Conservation (phyloP, 2,888 invertebrate genomes). For the Onthophagus sagittarius region DNA sequence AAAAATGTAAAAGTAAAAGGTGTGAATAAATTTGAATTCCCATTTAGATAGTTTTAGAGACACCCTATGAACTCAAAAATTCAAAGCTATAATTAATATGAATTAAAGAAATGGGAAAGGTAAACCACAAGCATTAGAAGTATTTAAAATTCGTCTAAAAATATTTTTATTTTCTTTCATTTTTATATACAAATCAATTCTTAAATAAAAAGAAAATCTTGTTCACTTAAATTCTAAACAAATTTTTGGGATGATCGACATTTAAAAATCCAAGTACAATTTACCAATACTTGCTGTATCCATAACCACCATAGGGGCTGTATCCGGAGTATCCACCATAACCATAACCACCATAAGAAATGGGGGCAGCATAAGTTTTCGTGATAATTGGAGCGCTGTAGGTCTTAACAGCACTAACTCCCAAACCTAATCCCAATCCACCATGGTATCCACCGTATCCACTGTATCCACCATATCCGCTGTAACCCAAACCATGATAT, state of each 20-base stretch:
- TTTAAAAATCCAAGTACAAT: neutral
- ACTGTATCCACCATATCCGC: slow-evolving; percentile 2
- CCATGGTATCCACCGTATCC: slow-evolving; percentile 6
- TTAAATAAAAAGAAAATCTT: neutral
- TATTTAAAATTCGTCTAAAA: neutral
- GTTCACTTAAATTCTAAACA: neutral
- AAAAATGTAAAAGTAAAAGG: no score
- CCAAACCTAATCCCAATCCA: slow-evolving; percentile 4
- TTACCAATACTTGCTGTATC: slow-evolving; percentile 11
- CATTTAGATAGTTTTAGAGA: no score
- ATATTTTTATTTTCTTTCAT: neutral
- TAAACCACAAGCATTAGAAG: neutral
- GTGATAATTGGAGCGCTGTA: slow-evolving; percentile 12
- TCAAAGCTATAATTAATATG: no score
- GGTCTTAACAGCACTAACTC: slow-evolving; percentile 1
- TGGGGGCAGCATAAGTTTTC: slow-evolving; percentile 13
- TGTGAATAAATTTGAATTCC: no score
- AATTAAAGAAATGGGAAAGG: no score
- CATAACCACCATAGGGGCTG: slow-evolving; percentile 1
- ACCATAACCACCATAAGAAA: neutral
- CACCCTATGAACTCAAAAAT: no score
- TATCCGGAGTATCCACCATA: neutral
- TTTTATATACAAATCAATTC: neutral
- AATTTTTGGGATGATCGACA: neutral
- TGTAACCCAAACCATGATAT: slow-evolving; percentile 12